Evolutionary conservation across 2,888 invertebrate genomes (phyloP).

Genomic region (Conomelus anceps): DNA sequence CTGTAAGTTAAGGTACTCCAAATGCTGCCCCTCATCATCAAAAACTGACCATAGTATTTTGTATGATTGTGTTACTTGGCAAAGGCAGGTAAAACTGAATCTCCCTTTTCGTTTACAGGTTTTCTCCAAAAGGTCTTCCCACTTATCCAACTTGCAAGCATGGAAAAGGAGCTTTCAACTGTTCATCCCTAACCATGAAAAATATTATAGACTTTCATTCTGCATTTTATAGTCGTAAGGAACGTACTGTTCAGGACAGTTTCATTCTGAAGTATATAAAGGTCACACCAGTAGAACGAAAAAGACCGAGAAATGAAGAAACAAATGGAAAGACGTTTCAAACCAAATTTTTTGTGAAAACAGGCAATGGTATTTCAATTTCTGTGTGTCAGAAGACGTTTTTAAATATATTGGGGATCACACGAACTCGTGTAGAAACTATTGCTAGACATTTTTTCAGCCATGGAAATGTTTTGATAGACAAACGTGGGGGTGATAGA

Average conservation of each 20-base stretch:
- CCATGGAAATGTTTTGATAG: slow-evolving; percentile 4
- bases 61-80: neutral
- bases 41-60: neutral
- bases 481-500: slow-evolving; percentile 19
- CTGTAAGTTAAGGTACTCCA: neutral
- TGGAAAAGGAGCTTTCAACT: neutral
- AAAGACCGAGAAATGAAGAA: neutral
- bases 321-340: neutral
- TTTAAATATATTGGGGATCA: slow-evolving; percentile 8
- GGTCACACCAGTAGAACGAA: neutral
- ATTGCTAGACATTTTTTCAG: slow-evolving; percentile 13
- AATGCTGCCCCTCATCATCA: neutral
- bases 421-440: slow-evolving; percentile 18
- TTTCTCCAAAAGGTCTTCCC: neutral
- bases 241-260: slow-evolving; percentile 7
- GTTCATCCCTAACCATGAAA: neutral
- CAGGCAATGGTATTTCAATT: slow-evolving; percentile 13
- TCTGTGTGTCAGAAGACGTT: slow-evolving; percentile 17
- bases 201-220: neutral
- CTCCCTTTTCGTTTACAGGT: neutral
- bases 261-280: neutral
- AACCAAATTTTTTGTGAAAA: neutral
- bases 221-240: neutral
- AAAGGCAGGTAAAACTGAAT: neutral
- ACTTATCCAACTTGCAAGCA: neutral